Percentiles rank a stretch among this genome's conserved stretches.
phyloP scores from a whole-genome alignment of 2,888 invertebrate species.

The Nezara viridula region DNA sequence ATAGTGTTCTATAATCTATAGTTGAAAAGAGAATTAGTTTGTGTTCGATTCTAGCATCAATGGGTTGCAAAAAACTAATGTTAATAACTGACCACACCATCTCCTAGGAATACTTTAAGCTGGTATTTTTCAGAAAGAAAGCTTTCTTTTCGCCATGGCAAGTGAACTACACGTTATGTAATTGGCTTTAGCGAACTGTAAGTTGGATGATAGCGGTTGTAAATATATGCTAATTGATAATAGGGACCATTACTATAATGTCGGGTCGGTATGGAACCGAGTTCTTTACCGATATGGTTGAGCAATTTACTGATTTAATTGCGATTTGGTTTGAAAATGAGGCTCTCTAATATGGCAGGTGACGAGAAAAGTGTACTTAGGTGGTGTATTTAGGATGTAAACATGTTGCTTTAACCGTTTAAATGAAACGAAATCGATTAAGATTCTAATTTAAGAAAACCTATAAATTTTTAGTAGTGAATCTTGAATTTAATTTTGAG shows the following conservation, averaged over 20 bases:
- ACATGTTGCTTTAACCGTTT: no score
- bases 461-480: no score
- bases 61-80: no score
- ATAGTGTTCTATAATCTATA: not conserved
- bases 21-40: not conserved
- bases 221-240: slow-evolving; percentile 13
- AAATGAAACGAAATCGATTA: no score
- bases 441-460: no score
- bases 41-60: not conserved
- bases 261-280: not conserved
- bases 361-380: no score
- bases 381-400: no score
- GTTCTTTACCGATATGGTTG: not conserved
- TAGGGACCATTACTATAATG: not conserved
- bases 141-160: not conserved
- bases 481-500: no score
- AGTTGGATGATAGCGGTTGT: not conserved
- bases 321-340: no score
- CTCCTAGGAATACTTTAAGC: not conserved
- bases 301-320: not conserved
- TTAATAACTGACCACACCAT: no score
- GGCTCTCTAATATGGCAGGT: no score
- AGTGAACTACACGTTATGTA: not conserved
- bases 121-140: not conserved
- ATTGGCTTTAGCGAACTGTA: not conserved